A percentile compares a stretch with the other conserved stretches of the same genome.
Evolutionary conservation across 2,888 invertebrate species (phyloP).

Genomic region (Dusona sp.): DNA sequence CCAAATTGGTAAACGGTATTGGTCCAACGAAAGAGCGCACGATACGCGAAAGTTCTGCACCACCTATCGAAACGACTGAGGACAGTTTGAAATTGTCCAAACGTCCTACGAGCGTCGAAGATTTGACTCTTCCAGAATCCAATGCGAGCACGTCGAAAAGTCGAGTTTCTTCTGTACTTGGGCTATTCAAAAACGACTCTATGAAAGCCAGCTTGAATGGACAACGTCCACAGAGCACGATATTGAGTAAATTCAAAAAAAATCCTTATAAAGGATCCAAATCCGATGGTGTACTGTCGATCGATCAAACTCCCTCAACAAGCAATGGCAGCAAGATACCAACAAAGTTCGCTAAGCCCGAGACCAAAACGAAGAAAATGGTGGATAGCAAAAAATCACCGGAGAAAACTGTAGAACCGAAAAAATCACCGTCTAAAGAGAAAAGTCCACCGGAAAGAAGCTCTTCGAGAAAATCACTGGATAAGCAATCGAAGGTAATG

Average conservation of each 20-base stretch:
- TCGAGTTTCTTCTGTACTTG: constrained; percentile 91
- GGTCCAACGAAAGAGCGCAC: constrained; percentile 81
- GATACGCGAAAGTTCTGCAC: constrained; percentile 77
- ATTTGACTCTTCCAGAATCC: constrained; percentile 86
- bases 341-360: constrained; percentile 76
- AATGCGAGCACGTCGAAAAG: constrained; percentile 85
- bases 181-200: constrained; percentile 89
- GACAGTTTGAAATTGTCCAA: constrained; percentile 88
- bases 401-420: constrained; percentile 68
- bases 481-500: constrained; percentile 70
- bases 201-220: constrained; percentile 70
- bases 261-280: constrained; percentile 82
- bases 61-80: constrained; percentile 77
- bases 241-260: constrained; percentile 86
- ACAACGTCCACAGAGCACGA: constrained; percentile 71
- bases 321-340: constrained; percentile 79
- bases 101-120: constrained; percentile 90
- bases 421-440: constrained; percentile 73
- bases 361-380: constrained; percentile 72
- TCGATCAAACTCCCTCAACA: constrained; percentile 64
- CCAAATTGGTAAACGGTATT: constrained; percentile 82
- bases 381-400: constrained; percentile 71
- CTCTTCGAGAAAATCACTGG: constrained; percentile 44
- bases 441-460: constrained; percentile 59
- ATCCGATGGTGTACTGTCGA: constrained; percentile 72